Conservation (phyloP, 2,797 vertebrate genomes). For the Peromyscus aztecus region DNA sequence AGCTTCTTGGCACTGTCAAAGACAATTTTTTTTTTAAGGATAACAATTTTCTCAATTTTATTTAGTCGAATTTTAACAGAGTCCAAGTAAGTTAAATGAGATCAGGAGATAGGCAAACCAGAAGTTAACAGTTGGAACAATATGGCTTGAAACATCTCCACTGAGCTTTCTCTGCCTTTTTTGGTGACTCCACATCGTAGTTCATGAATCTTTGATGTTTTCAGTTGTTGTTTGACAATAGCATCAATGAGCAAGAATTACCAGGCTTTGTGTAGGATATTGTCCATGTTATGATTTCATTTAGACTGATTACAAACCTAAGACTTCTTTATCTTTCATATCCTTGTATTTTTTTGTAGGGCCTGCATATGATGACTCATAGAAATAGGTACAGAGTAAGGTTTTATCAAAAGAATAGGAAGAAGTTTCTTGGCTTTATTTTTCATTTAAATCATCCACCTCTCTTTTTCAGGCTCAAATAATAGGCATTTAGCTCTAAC, state of each 20-base stretch:
- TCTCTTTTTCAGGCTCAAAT: constrained; percentile 10
- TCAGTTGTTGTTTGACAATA: background rate
- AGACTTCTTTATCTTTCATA: background rate
- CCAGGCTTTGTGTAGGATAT: background rate
- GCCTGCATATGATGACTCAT: background rate
- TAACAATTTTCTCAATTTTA: background rate
- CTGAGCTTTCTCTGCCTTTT: background rate
- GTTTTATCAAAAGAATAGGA: background rate
- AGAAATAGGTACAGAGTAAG: background rate
- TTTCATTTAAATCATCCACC: background rate
- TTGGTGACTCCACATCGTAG: background rate
- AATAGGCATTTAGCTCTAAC: background rate
- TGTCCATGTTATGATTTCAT: background rate
- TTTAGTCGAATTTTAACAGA: constrained; percentile 16
- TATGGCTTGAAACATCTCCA: background rate
- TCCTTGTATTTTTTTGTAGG: background rate
- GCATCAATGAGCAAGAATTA: background rate
- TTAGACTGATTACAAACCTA: background rate
- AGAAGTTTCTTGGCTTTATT: background rate
- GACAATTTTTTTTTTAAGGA: background rate
- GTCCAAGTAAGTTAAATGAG: background rate
- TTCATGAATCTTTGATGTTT: background rate
- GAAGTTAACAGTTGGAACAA: background rate
- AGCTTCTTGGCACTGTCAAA: constrained; percentile 19
- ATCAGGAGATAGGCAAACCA: background rate